These are phyloP conservation scores for Periparus ater DNA, from an alignment of 2,797 vertebrate species.

Conservation along the genomic window DNA sequence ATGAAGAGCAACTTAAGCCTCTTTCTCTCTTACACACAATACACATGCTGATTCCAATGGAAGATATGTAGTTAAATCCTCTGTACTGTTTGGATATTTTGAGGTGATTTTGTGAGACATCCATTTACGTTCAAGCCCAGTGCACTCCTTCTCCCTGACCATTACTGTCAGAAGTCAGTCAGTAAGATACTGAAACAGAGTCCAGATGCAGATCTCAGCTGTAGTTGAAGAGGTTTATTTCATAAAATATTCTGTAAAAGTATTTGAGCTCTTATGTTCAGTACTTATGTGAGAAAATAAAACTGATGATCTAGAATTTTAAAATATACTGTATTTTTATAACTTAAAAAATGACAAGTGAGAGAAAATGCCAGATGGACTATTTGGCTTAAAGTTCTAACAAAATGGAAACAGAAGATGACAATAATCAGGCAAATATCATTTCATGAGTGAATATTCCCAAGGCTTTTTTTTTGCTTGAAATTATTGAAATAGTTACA, in stretches of 20 bases:
- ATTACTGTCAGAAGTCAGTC: constrained; percentile 55
- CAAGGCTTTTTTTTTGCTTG: constrained; percentile 20
- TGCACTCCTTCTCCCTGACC: constrained; percentile 9
- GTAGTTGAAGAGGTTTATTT: neutral
- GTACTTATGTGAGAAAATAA: constrained; percentile 45
- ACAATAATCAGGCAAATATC: constrained; percentile 56
- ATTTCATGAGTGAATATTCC: constrained; percentile 48
- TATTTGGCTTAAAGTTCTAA: constrained; percentile 69
- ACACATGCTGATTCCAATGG: neutral
- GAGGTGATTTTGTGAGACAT: constrained; percentile 34
- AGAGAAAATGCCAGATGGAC: constrained; percentile 70
- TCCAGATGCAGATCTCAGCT: constrained; percentile 49
- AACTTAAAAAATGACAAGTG: constrained; percentile 56
- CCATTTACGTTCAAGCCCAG: constrained; percentile 37
- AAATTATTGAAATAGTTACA: constrained; percentile 63
- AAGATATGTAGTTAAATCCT: neutral
- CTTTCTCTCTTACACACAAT: neutral
- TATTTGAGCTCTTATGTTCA: constrained; percentile 32
- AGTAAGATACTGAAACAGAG: constrained; percentile 52
- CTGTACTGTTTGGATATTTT: neutral
- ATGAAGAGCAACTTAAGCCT: neutral
- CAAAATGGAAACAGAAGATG: constrained; percentile 55
- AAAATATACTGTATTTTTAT: constrained; percentile 61
- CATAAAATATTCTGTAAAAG: constrained; percentile 32
- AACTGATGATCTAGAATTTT: constrained; percentile 38